These are phyloP conservation scores for Trimorus sp. DNA, from an alignment of 2,888 invertebrate species.

Conservation along the genomic window DNA sequence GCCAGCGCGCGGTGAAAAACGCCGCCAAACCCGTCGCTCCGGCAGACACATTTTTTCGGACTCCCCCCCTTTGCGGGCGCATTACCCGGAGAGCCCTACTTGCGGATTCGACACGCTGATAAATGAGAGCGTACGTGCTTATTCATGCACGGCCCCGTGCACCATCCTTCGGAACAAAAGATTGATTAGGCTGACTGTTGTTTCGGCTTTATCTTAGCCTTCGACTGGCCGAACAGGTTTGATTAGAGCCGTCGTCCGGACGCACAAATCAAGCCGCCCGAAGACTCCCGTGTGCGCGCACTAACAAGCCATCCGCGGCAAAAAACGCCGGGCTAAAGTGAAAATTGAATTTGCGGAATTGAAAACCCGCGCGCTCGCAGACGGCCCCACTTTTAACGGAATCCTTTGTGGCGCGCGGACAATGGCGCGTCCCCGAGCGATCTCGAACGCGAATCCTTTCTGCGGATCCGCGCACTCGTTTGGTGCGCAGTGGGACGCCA, in stretches of 20 bases:
- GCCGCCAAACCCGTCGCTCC: no score
- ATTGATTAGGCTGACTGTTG: conserved; percentile 61
- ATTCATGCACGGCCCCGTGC: conserved; percentile 57
- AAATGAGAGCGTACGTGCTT: conserved; percentile 57
- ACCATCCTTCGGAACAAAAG: conserved; percentile 60
- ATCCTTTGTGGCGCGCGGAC: conserved; percentile 67
- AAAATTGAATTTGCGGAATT: conserved; percentile 32
- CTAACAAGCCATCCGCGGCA: conserved; percentile 8
- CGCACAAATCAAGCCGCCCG: conserved; percentile 24
- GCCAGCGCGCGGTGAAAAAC: no score
- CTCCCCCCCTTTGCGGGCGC: conserved; percentile 25
- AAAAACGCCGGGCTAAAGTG: conserved; percentile 3
- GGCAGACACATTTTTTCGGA: conserved; percentile 18
- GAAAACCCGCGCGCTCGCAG: conserved; percentile 2
- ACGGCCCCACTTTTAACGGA: conserved; percentile 49
- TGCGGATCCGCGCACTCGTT: conserved; percentile 74
- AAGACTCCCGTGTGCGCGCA: background rate
- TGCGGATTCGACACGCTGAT: conserved; percentile 57
- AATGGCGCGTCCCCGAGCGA: conserved; percentile 66
- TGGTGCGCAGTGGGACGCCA: conserved; percentile 76
- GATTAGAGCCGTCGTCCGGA: conserved; percentile 39
- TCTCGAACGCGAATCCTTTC: conserved; percentile 77
- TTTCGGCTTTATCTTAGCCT: conserved; percentile 49
- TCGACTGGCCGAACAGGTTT: conserved; percentile 49
- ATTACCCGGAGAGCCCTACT: conserved; percentile 40